Conservation (phyloP, 1,140 invertebrate genomes). For the Octopus sinensis region DNA sequence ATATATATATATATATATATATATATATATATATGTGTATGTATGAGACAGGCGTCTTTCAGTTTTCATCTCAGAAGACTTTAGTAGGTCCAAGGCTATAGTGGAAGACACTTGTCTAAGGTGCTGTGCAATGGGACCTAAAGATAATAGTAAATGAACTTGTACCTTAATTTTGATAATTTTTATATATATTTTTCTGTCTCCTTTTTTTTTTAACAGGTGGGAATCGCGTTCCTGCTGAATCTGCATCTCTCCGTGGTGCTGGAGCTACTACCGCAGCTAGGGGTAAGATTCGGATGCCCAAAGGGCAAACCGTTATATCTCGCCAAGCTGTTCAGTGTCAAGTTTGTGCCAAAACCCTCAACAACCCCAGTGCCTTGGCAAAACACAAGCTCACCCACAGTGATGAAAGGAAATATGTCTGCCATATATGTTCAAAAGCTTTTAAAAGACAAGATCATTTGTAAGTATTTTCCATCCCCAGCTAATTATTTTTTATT, state of each 20-base stretch:
- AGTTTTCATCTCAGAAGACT: no score
- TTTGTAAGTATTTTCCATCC: conserved; percentile 73
- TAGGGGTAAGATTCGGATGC: conserved; percentile 24
- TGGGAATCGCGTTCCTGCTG: conserved; percentile 9
- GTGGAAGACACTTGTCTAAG: no score
- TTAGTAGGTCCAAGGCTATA: no score
- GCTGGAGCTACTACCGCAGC: conserved; percentile 24
- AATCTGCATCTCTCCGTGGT: conserved; percentile 15
- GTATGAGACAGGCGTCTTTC: no score
- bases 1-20: no score
- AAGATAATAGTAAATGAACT: no score
- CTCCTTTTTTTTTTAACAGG: conserved; percentile 6
- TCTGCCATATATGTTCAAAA: conserved; percentile 91
- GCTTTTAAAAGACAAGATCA: conserved; percentile 98
- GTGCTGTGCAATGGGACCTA: no score
- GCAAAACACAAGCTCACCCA: conserved; percentile 97
- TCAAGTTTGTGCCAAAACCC: conserved; percentile 87
- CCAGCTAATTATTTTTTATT: not conserved
- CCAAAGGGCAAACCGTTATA: conserved; percentile 36
- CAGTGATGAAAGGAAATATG: conserved; percentile 94
- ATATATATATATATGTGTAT: no score
- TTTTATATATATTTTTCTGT: not conserved
- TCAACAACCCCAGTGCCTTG: conserved; percentile 93
- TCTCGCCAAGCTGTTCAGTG: conserved; percentile 47
- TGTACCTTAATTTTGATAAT: not conserved